Conservation (phyloP, 53 echinoderm and acorn worm genomes). For the Pentamera pediparva region DNA sequence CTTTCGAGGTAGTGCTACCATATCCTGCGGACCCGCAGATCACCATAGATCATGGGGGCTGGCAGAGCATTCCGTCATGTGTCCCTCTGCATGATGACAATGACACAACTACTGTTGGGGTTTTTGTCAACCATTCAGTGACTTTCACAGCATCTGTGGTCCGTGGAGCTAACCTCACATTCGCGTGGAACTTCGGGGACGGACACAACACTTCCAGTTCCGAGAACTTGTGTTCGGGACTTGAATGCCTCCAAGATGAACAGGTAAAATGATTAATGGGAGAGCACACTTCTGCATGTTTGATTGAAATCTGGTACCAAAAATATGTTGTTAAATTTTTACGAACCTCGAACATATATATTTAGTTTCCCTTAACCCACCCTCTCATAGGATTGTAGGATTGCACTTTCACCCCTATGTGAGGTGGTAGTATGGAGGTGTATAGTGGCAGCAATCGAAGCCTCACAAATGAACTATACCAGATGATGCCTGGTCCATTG, state of each 20-base stretch:
- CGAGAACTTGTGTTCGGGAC: constrained; percentile 48
- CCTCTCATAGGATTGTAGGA: no score
- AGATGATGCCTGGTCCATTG: no score
- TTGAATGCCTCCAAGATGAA: constrained; percentile 68
- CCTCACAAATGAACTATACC: no score
- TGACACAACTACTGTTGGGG: constrained; percentile 50
- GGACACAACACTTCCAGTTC: constrained; percentile 22
- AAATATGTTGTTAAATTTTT: no score
- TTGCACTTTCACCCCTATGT: no score
- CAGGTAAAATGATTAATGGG: no score
- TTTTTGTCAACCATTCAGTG: constrained; percentile 60
- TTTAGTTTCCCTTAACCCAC: no score
- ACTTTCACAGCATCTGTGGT: constrained; percentile 75
- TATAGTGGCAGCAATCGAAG: no score
- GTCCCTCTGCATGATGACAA: constrained; percentile 50
- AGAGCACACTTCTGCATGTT: no score
- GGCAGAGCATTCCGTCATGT: constrained; percentile 74
- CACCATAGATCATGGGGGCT: constrained; percentile 50
- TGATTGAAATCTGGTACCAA: no score
- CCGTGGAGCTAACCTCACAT: constrained; percentile 83
- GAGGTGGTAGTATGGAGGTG: no score
- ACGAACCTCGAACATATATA: no score
- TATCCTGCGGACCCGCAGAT: constrained; percentile 86
- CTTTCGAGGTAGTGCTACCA: constrained; percentile 73
- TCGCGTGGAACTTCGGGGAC: constrained; percentile 72